Percentiles rank a stretch among this genome's conserved stretches.
Conservation (phyloP, 2,797 vertebrate genomes). For the Diplodus sargus region DNA sequence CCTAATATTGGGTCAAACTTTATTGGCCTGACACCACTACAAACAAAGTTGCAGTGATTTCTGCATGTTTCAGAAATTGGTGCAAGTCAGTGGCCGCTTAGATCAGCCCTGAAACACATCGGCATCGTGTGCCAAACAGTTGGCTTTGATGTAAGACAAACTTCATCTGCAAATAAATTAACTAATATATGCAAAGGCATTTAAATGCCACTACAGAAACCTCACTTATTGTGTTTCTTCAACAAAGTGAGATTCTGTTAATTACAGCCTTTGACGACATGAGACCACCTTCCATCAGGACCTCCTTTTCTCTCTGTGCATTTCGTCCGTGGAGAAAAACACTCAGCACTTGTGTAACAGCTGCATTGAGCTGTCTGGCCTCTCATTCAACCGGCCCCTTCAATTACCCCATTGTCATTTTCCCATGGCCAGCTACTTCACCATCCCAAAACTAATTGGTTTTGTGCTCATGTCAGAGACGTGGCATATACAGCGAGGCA, state of each 20-base stretch:
- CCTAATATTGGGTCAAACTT: too few relatives aligned
- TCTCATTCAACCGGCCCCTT: slow-evolving; percentile 75
- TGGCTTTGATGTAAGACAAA: neutral
- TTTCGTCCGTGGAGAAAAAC: slow-evolving; percentile 63
- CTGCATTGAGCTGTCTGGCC: slow-evolving; percentile 74
- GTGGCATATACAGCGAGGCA: slow-evolving; percentile 41
- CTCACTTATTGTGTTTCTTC: slow-evolving; percentile 15
- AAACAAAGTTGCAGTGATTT: neutral
- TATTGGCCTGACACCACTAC: too few relatives aligned
- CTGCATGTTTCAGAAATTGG: neutral
- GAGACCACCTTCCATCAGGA: slow-evolving; percentile 55
- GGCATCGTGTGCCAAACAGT: neutral
- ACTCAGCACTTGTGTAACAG: slow-evolving; percentile 64
- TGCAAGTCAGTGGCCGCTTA: neutral
- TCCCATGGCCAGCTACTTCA: slow-evolving; percentile 69
- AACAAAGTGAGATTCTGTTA: slow-evolving; percentile 57
- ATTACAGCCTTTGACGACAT: slow-evolving; percentile 59
- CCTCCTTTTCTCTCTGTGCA: slow-evolving; percentile 51
- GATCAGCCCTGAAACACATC: neutral
- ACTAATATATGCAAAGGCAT: slow-evolving; percentile 5
- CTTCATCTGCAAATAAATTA: slow-evolving; percentile 8
- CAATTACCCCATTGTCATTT: slow-evolving; percentile 82
- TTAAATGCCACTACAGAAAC: slow-evolving; percentile 32
- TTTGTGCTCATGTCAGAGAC: slow-evolving; percentile 76
- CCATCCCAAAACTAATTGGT: slow-evolving; percentile 82